Conservation (phyloP, 2,113 vertebrate genomes). For the Climacteris rufus region DNA sequence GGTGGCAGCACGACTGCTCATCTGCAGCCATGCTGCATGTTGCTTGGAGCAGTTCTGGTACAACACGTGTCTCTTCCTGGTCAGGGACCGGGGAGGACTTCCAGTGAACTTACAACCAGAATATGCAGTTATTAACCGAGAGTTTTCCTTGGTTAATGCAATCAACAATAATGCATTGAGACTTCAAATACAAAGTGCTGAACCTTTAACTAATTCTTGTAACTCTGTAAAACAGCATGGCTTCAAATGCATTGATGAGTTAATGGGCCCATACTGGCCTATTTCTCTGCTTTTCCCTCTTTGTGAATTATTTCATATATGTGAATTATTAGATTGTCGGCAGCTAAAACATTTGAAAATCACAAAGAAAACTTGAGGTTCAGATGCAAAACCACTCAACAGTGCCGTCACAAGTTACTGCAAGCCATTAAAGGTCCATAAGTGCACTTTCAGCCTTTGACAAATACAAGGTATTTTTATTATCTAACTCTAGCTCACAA, state of each 20-base stretch:
- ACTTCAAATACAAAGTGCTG: not conserved
- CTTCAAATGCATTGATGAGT: not conserved
- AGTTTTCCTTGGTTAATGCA: not conserved
- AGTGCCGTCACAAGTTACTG: not conserved
- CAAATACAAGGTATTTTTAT: not conserved
- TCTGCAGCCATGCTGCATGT: not conserved
- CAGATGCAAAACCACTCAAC: not conserved
- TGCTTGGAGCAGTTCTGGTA: not conserved
- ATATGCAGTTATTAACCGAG: not conserved
- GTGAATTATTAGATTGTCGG: not conserved
- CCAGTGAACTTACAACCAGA: not conserved
- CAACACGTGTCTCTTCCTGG: not conserved
- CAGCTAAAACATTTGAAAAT: not conserved
- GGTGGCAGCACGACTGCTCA: fast-evolving
- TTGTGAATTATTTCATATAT: not conserved
- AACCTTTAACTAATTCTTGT: not conserved
- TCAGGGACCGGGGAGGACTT: not conserved
- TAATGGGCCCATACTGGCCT: not conserved
- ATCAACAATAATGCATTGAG: not conserved
- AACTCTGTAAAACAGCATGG: not conserved
- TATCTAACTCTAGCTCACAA: not conserved
- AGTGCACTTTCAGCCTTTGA: not conserved
- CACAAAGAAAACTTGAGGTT: not conserved
- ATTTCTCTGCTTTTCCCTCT: not conserved
- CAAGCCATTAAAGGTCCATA: not conserved